Evolutionary conservation across 2,797 vertebrate species (phyloP), one percentile per base, ranked within the genome.

Genomic region (Dipus sagitta): DNA sequence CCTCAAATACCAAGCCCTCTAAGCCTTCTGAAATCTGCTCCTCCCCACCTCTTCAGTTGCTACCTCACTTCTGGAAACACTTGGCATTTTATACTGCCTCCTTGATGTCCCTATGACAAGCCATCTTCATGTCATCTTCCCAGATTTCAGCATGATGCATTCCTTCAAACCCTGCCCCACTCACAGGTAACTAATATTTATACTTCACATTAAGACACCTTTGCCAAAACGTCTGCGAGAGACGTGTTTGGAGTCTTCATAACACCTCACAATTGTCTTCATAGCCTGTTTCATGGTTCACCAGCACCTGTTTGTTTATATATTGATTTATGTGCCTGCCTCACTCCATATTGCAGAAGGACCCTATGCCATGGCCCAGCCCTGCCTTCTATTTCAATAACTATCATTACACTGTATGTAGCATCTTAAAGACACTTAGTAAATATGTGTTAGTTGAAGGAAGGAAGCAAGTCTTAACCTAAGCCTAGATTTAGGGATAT

Each of bases 301-400:
- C n/a, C 15, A 7, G 15, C 5, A n/a, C 26, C 21, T 4, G 32
- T 20, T 42, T 28, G 6, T 15, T 3, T 12, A 10, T 0, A 12
- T 10, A 32, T 2, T 9, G 9, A 32, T 0, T 9, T 4, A 10
- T 5, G 38, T 38, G 38, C 38, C 38, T 38, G 38, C 38, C 8
- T 60, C 2, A 34, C 3, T 24, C 12, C 1, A 6, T 1, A n/a
- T 17, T 30, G 1, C 3, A 24, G 76, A 52, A 88, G 47, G 89
- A 60, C n/a, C 5, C 11, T 15, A 0, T 0, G n/a, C 15, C 9
- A 7, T 30, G 34, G n/a, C 7, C 0, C 58, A 9, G 1, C 6
- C 15, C 6, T 24, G 20, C 24, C 38, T 30, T 3, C 10, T 1
- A 3, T n/a, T 62, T 84, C 38, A 26, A 38, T 32, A 21, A 6